Evolutionary conservation across 1,140 invertebrate species (phyloP), one percentile per base, ranked within the genome.

Genomic region (Drosophila lacteicornis): DNA sequence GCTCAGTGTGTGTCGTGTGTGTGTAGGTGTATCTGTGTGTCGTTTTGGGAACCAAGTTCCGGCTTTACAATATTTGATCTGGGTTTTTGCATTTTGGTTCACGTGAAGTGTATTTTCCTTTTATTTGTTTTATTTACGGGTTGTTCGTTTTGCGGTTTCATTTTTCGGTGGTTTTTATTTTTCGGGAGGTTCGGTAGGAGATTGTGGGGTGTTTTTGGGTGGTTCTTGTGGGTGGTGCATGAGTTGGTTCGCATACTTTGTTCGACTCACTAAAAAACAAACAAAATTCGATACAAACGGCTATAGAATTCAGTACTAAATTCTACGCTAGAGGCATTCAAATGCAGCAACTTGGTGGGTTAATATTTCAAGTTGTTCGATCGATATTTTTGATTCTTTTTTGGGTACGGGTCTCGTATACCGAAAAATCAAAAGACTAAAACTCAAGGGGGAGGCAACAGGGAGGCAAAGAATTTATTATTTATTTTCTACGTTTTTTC

Each of bases 181-280:
- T 45, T 38, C 33, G 55, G 17, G 25, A 15, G 75, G 27, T 53
- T 47, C 11, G 57, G 45, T 57, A 27, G 62, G 62, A 55, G 40
- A 33, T 38, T 46, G 15, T 56, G n/a, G 61, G 50, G 50, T 63
- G 61, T 50, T 56, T 38, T 40, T 67, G 38, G 43, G 19, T 46
- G 55, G 42, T 75, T 68, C 27, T 55, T 19, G 62, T 46, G 66
- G 45, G 83, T 91, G 88, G 83, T 91, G 88, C 88, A 91, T 86
- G 73, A 70, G 86, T 87, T 77, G 74, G 85, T 91, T 92, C 85
- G 84, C 91, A 91, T 91, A 90, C 90, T 91, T 91, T 88, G 67
- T 87, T 92, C 79, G 91, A 83, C 70, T 82, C 75, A 91, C 91
- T 88, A 91, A 92, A 91, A 92, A 92, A 92, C 91, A 91, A 92